Evolutionary conservation across 2,113 vertebrate species (phyloP), one percentile per base, ranked within the genome.

Genomic region (Mirza zaza): DNA sequence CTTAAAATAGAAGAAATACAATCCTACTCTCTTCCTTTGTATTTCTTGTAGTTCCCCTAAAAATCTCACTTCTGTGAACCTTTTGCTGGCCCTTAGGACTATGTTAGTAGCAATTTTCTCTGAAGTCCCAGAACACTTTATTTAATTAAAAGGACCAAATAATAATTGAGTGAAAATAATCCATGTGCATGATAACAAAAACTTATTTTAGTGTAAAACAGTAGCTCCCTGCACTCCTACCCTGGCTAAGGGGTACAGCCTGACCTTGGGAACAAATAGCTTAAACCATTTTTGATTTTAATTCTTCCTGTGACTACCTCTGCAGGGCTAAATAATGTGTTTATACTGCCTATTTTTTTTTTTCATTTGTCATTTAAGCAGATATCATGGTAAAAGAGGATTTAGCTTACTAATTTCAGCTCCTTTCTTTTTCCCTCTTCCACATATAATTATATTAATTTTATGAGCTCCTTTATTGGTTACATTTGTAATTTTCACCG

Each of bases 1-100:
- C 50, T 95, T 81, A 81, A 87, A 94, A 81, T n/a, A 61, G 48
- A 86, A 75, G 73, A 95, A 80, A 75, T 27, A 59, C 23, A 80
- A n/a, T 9, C 52, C 23, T 29, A 45, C 21, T 87, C 21, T 76
- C n/a, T 94, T 91, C 18, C 3, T 86, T 90, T 68, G 27, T 70
- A 27, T 75, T 85, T 88, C n/a, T 81, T 82, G 29, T 23, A 68
- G n/a, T 93, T 81, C 59, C 52, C 76, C n/a, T 82, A 95, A 76
- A 76, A 61, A 61, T 95, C 81, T 75, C n/a, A 88, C 25, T 25
- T 73, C 32, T 61, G 32, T 84, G 63, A 85, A 45, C 14, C 4
- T 91, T 87, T 83, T 5, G 2, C 70, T 83, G 29, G 17, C 17
- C 29, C 32, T 18, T 79, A 73, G 57, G 59, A n/a, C 36, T 94